A percentile compares a stretch with the other conserved stretches of the same genome.
Conservation (phyloP, 2,113 vertebrate genomes). For the Todiramphus saurophagus region DNA sequence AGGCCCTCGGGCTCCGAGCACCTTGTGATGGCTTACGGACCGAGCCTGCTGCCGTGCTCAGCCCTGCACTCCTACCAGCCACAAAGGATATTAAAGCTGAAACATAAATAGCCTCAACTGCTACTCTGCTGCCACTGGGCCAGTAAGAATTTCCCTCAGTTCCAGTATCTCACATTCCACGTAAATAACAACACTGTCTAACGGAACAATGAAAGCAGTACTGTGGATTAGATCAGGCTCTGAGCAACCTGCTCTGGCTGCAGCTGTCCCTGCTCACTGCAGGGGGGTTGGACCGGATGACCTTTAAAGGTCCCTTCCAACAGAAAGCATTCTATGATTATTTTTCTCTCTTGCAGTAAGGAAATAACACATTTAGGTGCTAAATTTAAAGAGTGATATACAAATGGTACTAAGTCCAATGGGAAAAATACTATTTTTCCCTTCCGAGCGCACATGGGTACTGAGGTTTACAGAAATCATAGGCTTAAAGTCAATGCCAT, state of each 20-base stretch:
- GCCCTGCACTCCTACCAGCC: neutral
- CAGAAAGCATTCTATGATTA: neutral
- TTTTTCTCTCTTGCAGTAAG: neutral
- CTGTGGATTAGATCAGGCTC: neutral
- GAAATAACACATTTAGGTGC: neutral
- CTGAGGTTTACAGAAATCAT: neutral
- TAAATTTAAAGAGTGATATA: neutral
- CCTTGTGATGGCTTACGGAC: neutral
- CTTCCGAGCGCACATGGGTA: fast-evolving
- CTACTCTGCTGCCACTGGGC: neutral
- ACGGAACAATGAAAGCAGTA: neutral
- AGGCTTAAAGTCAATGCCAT: neutral
- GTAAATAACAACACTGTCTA: neutral
- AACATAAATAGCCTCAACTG: neutral
- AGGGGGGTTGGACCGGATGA: neutral
- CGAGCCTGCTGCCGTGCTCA: neutral
- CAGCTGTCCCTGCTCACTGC: neutral
- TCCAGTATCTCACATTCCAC: neutral
- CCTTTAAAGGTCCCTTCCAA: neutral
- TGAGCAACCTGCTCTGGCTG: neutral
- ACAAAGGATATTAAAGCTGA: neutral
- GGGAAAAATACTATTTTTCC: neutral
- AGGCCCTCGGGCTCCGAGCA: neutral
- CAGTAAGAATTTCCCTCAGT: neutral
- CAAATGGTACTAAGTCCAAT: neutral